Evolutionary conservation across 2,888 invertebrate species (phyloP).

Genomic region (Merodon equestris): DNA sequence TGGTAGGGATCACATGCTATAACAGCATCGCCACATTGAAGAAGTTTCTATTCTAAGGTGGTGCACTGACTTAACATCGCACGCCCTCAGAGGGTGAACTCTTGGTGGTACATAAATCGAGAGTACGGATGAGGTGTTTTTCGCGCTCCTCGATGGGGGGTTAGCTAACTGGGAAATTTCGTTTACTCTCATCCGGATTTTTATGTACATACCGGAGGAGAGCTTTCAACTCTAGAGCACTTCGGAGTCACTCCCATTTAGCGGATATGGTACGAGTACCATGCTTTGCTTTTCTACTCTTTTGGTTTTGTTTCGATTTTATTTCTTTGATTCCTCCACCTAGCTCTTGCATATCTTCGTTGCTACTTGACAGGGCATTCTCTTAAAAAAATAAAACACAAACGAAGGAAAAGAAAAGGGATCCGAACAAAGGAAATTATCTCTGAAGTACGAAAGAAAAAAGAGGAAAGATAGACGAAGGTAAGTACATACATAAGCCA

Average conservation of each 20-base stretch:
- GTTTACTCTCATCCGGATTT: slow-evolving; percentile 31
- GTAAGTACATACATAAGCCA: slow-evolving; percentile 5
- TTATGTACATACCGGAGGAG: slow-evolving; percentile 41
- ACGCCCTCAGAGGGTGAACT: slow-evolving; percentile 65
- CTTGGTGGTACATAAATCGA: slow-evolving; percentile 53
- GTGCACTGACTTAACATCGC: slow-evolving; percentile 69
- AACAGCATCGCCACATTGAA: slow-evolving; percentile 59
- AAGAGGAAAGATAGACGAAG: slow-evolving; percentile 3
- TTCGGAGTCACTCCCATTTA: slow-evolving; percentile 65
- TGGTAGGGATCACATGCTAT: slow-evolving; percentile 67
- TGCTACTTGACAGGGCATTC: slow-evolving; percentile 51
- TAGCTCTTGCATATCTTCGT: not conserved
- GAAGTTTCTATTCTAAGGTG: slow-evolving; percentile 67
- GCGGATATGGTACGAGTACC: slow-evolving; percentile 24
- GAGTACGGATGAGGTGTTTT: slow-evolving; percentile 8
- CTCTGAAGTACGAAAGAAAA: slow-evolving; percentile 10
- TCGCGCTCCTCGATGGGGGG: slow-evolving; percentile 5
- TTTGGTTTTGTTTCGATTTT: too few species aligned
- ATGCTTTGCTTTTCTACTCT: too few species aligned
- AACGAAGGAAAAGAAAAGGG: slow-evolving; percentile 4
- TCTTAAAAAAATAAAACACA: slow-evolving; percentile 17
- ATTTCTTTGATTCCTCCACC: too few species aligned
- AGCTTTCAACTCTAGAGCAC: slow-evolving; percentile 53
- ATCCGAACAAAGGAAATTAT: slow-evolving; percentile 40
- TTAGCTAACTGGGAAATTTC: slow-evolving; percentile 41